Evolutionary conservation across 53 echinoderm and acorn worm species (phyloP), one percentile per base, ranked within the genome.

Genomic region (Astropecten irregularis): DNA sequence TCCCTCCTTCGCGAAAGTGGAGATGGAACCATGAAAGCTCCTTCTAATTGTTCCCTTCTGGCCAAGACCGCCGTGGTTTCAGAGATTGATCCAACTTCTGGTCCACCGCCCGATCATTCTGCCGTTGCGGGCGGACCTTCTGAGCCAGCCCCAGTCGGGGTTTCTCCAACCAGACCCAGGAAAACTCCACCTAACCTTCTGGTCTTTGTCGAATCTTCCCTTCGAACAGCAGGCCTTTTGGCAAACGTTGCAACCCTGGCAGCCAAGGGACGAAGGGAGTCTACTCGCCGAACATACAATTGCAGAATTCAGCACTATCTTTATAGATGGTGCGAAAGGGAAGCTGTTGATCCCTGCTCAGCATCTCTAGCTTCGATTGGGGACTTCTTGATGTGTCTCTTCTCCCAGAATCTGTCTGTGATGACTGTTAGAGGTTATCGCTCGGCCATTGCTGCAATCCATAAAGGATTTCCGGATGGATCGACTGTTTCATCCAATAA

Each of bases 1-100:
- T 1, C 66, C 0, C 68, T 82, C 1, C n/a, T 82, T 3, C 68
- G 22, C 44, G 4, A 68, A 83, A 34, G 32, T 69, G 9, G 16
- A 42, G 35, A 25, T 34, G 22, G 22, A 10, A 15, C 1, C 0
- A 36, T 35, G 56, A 52, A 39, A 69, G 38, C n/a, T 83, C 9
- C 52, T 83, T 0, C 54, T 83, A 10, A 66, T 76, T 13, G 77
- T 29, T 18, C 61, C 61, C 61, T 71, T 69, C 13, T 71, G 84
- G 71, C 40, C 71, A 9, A 32, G 10, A 52, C 20, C 6, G 16
- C 53, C 16, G 4, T 52, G 53, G 53, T 52, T 52, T 52, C 53
- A 9, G 11, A 18, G 53, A 18, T n/a, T 19, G 16, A 52, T 52
- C 53, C 15, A n/a, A 3, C 53, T 52, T 3, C 20, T 52, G 53